Evolutionary conservation across 2,888 invertebrate genomes (phyloP).

Genomic region (Cantharis flavilabris): DNA sequence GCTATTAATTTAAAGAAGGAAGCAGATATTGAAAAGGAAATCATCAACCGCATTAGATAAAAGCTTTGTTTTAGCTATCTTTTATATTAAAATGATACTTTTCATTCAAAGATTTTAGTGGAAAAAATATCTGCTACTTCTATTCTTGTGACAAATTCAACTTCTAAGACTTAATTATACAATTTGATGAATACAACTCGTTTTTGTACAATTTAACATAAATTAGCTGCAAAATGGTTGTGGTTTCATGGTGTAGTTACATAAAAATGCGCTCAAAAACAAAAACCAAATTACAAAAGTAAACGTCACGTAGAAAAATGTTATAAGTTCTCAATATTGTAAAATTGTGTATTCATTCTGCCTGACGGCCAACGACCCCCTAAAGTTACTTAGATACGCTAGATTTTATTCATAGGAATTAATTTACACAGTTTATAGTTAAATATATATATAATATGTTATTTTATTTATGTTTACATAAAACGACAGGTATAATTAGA

Average conservation of each 20-base stretch:
- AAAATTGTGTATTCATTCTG: slow-evolving; percentile 25
- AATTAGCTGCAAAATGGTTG: slow-evolving; percentile 30
- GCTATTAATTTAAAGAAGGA: background rate
- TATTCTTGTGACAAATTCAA: background rate
- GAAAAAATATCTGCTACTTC: background rate
- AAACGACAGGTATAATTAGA: background rate
- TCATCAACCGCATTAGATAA: background rate
- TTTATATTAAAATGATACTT: background rate
- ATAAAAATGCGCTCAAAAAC: slow-evolving; percentile 9
- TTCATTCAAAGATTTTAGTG: background rate
- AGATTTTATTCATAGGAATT: slow-evolving; percentile 19
- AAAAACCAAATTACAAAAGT: slow-evolving; percentile 24
- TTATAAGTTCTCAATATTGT: slow-evolving; percentile 22
- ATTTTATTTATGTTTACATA: background rate
- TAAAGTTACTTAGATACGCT: slow-evolving; percentile 27
- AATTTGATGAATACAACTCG: background rate
- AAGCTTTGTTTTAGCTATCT: background rate
- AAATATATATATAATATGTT: background rate
- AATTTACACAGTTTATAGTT: background rate
- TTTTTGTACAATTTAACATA: slow-evolving; percentile 17
- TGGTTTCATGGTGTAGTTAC: slow-evolving; percentile 35
- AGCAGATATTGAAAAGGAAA: background rate
- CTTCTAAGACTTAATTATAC: background rate
- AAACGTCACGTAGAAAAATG: slow-evolving; percentile 25
- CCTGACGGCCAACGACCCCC: slow-evolving; percentile 30